phyloP scores from a whole-genome alignment of 1,140 invertebrate genomes.

The Agraylea sexmaculata region DNA sequence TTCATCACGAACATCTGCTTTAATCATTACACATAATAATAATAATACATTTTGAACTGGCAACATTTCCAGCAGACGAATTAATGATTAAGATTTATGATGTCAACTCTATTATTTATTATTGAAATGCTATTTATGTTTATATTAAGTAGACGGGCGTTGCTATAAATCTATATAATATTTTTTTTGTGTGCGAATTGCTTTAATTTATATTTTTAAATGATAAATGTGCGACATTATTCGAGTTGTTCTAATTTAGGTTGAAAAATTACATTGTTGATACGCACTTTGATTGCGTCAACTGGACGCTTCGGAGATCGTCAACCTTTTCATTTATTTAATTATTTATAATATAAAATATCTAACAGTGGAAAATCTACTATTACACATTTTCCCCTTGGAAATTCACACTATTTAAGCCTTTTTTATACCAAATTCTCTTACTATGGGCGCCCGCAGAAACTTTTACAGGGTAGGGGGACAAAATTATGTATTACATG shows the following conservation, averaged over 20 bases:
- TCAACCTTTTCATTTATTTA: constrained; percentile 1
- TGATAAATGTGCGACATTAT: neutral
- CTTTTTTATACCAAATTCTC: too few species aligned
- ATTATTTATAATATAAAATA: neutral
- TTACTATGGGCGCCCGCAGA: too few species aligned
- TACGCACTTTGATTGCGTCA: constrained; percentile 12
- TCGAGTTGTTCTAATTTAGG: neutral
- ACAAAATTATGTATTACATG: too few species aligned
- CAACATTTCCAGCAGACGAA: neutral
- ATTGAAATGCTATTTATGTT: neutral
- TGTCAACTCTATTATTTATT: neutral
- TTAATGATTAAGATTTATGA: neutral
- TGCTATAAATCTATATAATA: too few species aligned
- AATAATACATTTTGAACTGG: neutral
- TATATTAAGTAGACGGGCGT: neutral
- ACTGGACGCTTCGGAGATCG: neutral
- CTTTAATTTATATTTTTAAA: neutral
- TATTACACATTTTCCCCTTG: too few species aligned
- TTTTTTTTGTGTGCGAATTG: too few species aligned
- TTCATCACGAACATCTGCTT: neutral
- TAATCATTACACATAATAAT: neutral
- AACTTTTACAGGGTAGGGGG: too few species aligned
- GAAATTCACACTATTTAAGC: too few species aligned
- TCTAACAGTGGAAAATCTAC: neutral
- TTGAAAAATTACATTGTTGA: constrained; percentile 6